A percentile compares a stretch with the other conserved stretches of the same genome.
Evolutionary conservation across 2,888 invertebrate species (phyloP).

Genomic region (Microplitis manilae): DNA sequence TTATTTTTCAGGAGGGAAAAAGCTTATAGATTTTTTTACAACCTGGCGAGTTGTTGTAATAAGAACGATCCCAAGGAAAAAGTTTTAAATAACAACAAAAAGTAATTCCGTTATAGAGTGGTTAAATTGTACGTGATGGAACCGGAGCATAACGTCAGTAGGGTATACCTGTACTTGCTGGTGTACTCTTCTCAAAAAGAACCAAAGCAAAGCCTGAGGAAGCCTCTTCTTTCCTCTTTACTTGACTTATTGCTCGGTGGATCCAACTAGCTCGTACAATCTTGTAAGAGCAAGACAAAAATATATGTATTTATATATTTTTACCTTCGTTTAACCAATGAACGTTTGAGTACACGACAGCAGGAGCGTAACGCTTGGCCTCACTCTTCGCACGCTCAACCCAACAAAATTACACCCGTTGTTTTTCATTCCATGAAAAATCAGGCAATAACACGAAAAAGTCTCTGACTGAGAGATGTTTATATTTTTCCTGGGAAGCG

Average conservation of each 20-base stretch:
- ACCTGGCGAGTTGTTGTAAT: constrained; percentile 16
- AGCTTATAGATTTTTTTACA: constrained; percentile 9
- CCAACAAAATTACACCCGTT: constrained; percentile 49
- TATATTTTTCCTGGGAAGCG: constrained; percentile 21
- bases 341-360: constrained; percentile 25
- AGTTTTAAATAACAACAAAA: constrained; percentile 23
- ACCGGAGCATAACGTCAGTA: constrained; percentile 54
- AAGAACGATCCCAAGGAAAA: neutral
- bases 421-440: constrained; percentile 50
- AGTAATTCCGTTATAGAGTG: constrained; percentile 49
- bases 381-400: constrained; percentile 40
- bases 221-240: constrained; percentile 21
- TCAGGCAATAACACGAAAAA: constrained; percentile 48
- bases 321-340: constrained; percentile 36
- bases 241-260: constrained; percentile 3
- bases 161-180: constrained; percentile 24
- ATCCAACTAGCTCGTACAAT: constrained; percentile 23
- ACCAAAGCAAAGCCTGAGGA: constrained; percentile 9
- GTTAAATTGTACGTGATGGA: constrained; percentile 52
- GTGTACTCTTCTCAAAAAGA: neutral
- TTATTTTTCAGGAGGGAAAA: neutral
- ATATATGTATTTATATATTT: constrained; percentile 20
- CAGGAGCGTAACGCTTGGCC: constrained; percentile 37
- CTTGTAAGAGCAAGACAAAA: constrained; percentile 5
- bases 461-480: constrained; percentile 31